Base-by-base conservation (phyloP, 2,888 invertebrate genomes). In the Bellardia bayeri region DNA sequence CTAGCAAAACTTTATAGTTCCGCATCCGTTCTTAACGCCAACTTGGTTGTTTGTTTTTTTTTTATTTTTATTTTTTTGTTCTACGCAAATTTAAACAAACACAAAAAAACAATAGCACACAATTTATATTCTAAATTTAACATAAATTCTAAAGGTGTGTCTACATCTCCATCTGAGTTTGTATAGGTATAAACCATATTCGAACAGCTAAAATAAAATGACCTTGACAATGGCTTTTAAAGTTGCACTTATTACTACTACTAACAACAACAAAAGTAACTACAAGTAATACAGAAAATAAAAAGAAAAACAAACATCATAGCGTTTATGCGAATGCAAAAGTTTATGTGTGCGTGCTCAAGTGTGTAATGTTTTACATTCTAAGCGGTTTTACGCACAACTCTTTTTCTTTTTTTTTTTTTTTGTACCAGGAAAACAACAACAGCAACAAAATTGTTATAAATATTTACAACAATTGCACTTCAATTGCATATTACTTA, bases 201-300 rank as follows among this genome's bases (percentile, higher is more conserved):
- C n/a, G 14, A 16, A 61, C 58, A 76, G 75, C 68, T 40, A 76
- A 45, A n/a, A 61, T 54, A 61, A 56, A 56, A 56, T 74, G 58
- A 85, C 85, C 85, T 87, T 87, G 87, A 71, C 82, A 78, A 82
- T 87, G 87, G 68, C 75, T 87, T 79, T 72, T 64, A 82, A 82
- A 82, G 16, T 66, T 82, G 56, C 56, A 81, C 56, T 71, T 56
- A 11, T 13, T 45, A 13, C 11, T 45, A 45, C 37, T 45, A 63
- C 58, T 37, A 71, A 66, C 33, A 51, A 37, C 4, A 40, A 37
- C 9, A 49, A 66, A 66, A 42, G 8, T 4, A 69, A 51, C 13
- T n/a, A 40, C 13, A 56, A 71, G 33, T 30, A 13, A 23, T 45
- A 56, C 7, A 23, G 61, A 61, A 76, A 51, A 30, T 23, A 23